Conservation (phyloP, 2,888 invertebrate genomes). For the Seira sanloemensis region DNA sequence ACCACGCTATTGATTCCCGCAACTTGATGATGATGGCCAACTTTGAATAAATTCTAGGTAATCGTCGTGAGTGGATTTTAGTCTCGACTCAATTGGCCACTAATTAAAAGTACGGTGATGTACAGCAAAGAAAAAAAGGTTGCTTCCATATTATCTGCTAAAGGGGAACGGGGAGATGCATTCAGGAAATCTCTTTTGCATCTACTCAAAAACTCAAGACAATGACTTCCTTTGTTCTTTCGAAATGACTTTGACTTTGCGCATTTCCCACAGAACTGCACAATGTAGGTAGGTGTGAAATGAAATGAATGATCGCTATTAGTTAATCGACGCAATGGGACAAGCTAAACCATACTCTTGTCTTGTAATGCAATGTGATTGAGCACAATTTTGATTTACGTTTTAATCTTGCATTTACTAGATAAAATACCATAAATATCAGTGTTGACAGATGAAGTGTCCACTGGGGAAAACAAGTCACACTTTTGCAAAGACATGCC, state of each 20-base stretch:
- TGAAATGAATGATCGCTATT: not conserved
- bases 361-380: no score
- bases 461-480: slow-evolving; percentile 9
- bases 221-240: slow-evolving; percentile 1
- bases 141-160: slow-evolving; percentile 8
- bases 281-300: slow-evolving; percentile 21
- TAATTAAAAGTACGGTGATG: slow-evolving; percentile 54
- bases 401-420: no score
- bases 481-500: no score
- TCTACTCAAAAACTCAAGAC: not conserved
- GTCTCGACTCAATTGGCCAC: slow-evolving; percentile 48
- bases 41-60: slow-evolving; percentile 52
- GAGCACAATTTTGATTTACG: no score
- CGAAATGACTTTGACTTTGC: slow-evolving; percentile 10
- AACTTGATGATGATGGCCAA: slow-evolving; percentile 43
- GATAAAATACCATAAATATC: slow-evolving; percentile 42
- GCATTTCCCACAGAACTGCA: slow-evolving; percentile 7
- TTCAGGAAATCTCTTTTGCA: not conserved
- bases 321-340: no score
- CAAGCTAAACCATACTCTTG: no score
- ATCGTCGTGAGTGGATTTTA: slow-evolving; percentile 43
- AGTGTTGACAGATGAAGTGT: slow-evolving; percentile 45
- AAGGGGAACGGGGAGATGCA: not conserved
- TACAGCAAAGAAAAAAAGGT: slow-evolving; percentile 13
- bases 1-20: slow-evolving; percentile 13